Percentiles rank a stretch among this genome's conserved stretches.
These are phyloP conservation scores for Drosophila atroscutellata DNA, from an alignment of 2,888 invertebrate genomes.

Conservation along the genomic window DNA sequence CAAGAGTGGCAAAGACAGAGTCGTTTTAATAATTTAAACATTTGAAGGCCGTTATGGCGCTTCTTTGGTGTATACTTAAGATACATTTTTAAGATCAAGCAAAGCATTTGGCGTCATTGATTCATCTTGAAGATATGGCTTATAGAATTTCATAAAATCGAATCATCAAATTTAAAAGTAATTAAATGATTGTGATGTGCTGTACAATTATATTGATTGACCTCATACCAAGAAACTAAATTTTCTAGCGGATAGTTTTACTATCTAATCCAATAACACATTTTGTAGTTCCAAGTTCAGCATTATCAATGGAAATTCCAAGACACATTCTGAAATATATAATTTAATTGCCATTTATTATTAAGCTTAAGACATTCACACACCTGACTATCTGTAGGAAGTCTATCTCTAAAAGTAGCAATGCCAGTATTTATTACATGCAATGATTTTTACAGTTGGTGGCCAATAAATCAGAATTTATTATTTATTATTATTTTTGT, in stretches of 20 bases:
- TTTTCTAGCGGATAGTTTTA: neutral
- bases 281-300: neutral
- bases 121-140: neutral
- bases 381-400: slow-evolving; percentile 24
- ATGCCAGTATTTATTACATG: slow-evolving; percentile 30
- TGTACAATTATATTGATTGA: neutral
- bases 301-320: slow-evolving; percentile 23
- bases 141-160: neutral
- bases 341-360: slow-evolving; percentile 27
- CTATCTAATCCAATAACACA: neutral
- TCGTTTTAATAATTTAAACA: slow-evolving; percentile 2
- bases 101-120: too few relatives aligned
- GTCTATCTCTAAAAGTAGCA: slow-evolving; percentile 26
- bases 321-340: neutral
- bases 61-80: neutral
- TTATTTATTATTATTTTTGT: neutral
- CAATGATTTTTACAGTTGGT: slow-evolving; percentile 33
- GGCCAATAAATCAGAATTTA: neutral
- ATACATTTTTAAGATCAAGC: neutral
- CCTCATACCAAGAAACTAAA: neutral
- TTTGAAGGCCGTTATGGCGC: neutral
- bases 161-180: neutral
- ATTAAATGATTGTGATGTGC: neutral
- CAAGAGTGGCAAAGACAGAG: slow-evolving; percentile 10
- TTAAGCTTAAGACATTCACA: slow-evolving; percentile 6